Evolutionary conservation across 2,797 vertebrate genomes (phyloP).

Genomic region (Gymnocypris eckloni): DNA sequence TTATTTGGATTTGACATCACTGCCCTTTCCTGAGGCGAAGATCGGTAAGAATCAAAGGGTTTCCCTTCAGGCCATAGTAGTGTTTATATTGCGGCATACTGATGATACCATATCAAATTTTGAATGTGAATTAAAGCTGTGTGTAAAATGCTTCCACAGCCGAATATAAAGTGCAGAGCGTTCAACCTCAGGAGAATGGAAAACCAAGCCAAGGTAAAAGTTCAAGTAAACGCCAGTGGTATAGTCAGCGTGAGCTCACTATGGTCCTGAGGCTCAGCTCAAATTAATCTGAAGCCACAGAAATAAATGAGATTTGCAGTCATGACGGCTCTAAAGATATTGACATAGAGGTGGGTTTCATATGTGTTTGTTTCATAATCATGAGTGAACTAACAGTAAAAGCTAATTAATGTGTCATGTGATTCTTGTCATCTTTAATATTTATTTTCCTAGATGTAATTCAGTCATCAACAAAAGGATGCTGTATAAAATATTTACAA

Average conservation of each 20-base stretch:
- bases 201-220: conserved; percentile 84
- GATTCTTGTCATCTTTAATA: neutral
- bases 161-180: conserved; percentile 82
- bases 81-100: neutral
- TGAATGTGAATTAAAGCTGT: neutral
- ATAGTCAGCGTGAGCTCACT: conserved; percentile 83
- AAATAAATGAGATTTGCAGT: conserved; percentile 62
- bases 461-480: neutral
- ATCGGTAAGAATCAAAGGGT: conserved; percentile 74
- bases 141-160: conserved; percentile 66
- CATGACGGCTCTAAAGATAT: conserved; percentile 67
- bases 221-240: conserved; percentile 80
- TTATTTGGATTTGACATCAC: conserved; percentile 77
- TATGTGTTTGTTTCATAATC: neutral
- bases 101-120: neutral
- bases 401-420: neutral
- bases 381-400: neutral
- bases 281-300: conserved; percentile 68
- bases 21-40: conserved; percentile 81
- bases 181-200: conserved; percentile 80
- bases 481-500: neutral
- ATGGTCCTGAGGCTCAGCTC: conserved; percentile 79
- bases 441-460: neutral
- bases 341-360: conserved; percentile 73
- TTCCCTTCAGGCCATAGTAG: neutral